These are phyloP conservation scores for Cygnus olor DNA, from an alignment of 2,797 vertebrate genomes.

Conservation along the genomic window DNA sequence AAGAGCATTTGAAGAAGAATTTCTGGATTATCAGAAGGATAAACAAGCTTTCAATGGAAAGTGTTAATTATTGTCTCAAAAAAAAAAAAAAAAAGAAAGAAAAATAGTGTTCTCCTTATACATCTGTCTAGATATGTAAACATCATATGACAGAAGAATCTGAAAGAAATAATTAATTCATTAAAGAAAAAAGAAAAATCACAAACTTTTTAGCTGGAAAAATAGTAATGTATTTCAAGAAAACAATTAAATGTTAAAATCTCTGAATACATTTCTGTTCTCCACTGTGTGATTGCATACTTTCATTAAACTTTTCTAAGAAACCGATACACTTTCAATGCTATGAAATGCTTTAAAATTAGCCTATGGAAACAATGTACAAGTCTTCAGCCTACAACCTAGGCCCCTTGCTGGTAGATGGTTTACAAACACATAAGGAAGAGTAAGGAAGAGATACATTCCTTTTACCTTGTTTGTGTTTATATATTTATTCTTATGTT, in stretches of 20 bases:
- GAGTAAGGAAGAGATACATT: background rate
- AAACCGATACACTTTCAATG: background rate
- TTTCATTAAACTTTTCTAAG: background rate
- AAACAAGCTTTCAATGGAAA: background rate
- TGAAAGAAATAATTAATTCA: background rate
- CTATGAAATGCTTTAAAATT: background rate
- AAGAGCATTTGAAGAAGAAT: background rate
- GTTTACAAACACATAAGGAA: background rate
- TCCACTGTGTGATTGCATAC: accelerated
- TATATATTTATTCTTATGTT: background rate
- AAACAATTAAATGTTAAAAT: background rate
- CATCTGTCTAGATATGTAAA: background rate
- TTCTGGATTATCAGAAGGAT: background rate
- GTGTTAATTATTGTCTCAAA: background rate
- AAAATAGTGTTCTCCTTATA: background rate
- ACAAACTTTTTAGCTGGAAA: background rate
- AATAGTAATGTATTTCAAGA: background rate
- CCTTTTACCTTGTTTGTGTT: background rate
- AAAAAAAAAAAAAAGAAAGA: background rate
- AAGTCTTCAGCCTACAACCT: background rate
- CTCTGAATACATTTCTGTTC: background rate
- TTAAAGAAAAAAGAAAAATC: background rate
- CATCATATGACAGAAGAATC: background rate
- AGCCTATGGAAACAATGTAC: background rate
- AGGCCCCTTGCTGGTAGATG: background rate